These are phyloP conservation scores for Hemibagrus wyckioides DNA, from an alignment of 2,113 vertebrate genomes.

Conservation along the genomic window DNA sequence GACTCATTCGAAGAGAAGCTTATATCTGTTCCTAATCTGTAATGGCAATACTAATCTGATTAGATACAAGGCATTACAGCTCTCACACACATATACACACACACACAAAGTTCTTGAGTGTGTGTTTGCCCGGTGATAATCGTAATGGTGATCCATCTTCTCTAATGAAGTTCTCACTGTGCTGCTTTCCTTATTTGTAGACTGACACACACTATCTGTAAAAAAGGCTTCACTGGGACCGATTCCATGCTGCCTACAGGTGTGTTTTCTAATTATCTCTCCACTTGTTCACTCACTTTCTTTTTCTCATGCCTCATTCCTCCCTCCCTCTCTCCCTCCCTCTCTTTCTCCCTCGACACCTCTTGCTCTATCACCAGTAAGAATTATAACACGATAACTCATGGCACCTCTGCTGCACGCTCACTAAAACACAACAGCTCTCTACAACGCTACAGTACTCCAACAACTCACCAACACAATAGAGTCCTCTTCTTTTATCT, in stretches of 20 bases:
- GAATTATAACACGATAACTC: background rate
- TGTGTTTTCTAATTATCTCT: slow-evolving; percentile 49
- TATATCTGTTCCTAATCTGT: slow-evolving; percentile 41
- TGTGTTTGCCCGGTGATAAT: slow-evolving; percentile 27
- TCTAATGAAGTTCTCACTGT: slow-evolving; percentile 47
- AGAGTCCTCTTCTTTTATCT: too few relatives aligned
- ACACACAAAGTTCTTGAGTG: background rate
- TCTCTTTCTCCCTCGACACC: background rate
- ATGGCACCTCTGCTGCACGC: too few relatives aligned
- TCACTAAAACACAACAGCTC: too few relatives aligned
- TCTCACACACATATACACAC: background rate
- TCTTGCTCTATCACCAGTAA: background rate
- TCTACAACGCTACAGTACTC: too few relatives aligned
- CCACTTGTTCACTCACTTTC: background rate
- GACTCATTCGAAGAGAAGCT: slow-evolving; percentile 6
- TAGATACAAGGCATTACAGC: slow-evolving; percentile 25
- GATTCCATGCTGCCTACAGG: slow-evolving; percentile 39
- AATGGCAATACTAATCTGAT: slow-evolving; percentile 29
- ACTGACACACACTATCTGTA: slow-evolving; percentile 38
- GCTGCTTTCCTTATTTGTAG: slow-evolving; percentile 37
- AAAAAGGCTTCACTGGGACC: slow-evolving; percentile 24
- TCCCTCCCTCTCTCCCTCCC: background rate
- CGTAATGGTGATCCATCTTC: slow-evolving; percentile 39
- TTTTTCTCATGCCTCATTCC: background rate
- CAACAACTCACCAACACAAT: too few relatives aligned